Base-by-base conservation (phyloP, 2,888 invertebrate species). In the Nephrotoma guestfalica region DNA sequence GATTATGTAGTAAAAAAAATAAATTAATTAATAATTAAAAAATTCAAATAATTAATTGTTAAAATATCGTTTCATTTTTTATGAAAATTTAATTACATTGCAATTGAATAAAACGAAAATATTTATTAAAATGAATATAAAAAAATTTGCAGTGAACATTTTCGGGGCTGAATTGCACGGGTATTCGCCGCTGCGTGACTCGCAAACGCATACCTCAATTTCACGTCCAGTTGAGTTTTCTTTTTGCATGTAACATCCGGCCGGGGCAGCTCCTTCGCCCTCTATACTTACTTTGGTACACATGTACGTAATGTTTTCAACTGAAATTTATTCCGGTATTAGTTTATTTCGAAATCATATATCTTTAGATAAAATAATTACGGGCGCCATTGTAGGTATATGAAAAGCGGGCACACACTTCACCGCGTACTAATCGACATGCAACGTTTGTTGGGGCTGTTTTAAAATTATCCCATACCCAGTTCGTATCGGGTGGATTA, bases 271-370 rank as follows among this genome's bases (percentile, higher is more conserved):
- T 0, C 91, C 90, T 86, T 92, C 93, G 5, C 90, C 89, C 7
- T 90, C 89, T 87, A 93, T 91, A 51, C 93, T 91, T 0, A 94
- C 94, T 89, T 94, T 93, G 85, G 94, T 93, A 89, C 95, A 95
- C 94, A 95, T 93, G 88, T 94, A 94, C 0, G 95, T 95, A 2
- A 94, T 93, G 89, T 95, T 95, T 90, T 94, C 93, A 88, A 93
- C 95, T 95, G 90, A 45, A 93, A 93, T 83, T 41, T 85, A 71
- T 71, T 30, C 30, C 87, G 45, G 41, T 83, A 51, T 85, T 87
- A 45, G 11, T 30, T 41, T 84, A 41, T 41, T 86, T 45, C 9
- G 5, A 11, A 86, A 45, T 41, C 41, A 13, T 40, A 42, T 40
- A 43, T 83, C 6, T 45, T 30, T 40, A 43, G 9, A 15, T 15